Evolutionary conservation across 2,113 vertebrate genomes (phyloP).

Genomic region (Lanius collurio): DNA sequence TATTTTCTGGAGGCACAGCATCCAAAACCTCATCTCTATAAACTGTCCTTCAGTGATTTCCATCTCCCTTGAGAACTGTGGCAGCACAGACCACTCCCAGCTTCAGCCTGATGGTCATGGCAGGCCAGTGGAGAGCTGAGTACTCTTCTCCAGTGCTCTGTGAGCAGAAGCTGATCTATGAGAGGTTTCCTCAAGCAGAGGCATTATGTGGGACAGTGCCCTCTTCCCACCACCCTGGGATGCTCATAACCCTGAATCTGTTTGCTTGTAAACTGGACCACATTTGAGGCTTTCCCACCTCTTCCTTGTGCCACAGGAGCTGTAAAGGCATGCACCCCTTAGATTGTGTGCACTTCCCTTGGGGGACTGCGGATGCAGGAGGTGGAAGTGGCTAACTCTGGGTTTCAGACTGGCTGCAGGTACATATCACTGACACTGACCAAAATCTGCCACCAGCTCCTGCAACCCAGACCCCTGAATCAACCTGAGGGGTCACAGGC

Average conservation of each 20-base stretch:
- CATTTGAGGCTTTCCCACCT: not conserved
- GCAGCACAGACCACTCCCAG: not conserved
- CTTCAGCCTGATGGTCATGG: not conserved
- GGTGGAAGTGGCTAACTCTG: not conserved
- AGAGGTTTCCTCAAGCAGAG: not conserved
- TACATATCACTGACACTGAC: not conserved
- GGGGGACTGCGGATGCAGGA: not conserved
- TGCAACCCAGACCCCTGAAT: not conserved
- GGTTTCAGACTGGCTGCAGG: not conserved
- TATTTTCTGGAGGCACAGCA: not conserved
- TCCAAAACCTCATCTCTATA: not conserved
- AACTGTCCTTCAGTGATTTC: not conserved
- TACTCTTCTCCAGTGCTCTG: not conserved
- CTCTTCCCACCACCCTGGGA: fast-evolving
- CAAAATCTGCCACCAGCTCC: not conserved
- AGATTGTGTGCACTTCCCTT: not conserved
- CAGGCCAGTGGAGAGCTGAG: not conserved
- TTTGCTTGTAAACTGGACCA: not conserved
- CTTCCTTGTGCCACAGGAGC: not conserved
- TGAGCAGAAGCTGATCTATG: not conserved
- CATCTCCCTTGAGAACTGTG: not conserved
- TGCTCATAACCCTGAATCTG: not conserved
- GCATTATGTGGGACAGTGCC: not conserved
- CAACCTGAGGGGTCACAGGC: fast-evolving
- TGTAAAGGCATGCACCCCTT: not conserved